These are phyloP conservation scores for Drosophila saltans DNA, from an alignment of 1,140 invertebrate species.

Conservation along the genomic window DNA sequence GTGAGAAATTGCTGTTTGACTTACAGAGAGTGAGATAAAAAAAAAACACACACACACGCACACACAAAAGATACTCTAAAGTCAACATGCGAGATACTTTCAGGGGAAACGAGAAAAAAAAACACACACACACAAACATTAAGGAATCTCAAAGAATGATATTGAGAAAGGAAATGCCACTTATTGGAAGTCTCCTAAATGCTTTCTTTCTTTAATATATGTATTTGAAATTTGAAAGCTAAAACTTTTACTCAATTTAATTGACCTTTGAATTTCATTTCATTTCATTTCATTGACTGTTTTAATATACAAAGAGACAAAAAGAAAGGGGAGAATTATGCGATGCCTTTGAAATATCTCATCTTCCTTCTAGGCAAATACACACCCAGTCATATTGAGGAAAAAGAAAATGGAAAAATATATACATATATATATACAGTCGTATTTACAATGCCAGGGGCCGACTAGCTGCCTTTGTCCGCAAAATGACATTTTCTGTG, in stretches of 20 bases:
- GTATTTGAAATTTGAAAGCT: not conserved
- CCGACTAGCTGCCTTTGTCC: constrained; percentile 65
- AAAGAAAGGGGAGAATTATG: constrained; percentile 61
- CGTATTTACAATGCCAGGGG: constrained; percentile 66
- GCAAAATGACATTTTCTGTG: constrained; percentile 79
- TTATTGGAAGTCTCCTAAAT: not conserved
- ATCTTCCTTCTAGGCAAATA: constrained; percentile 13
- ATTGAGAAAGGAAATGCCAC: no score
- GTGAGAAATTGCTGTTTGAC: not conserved
- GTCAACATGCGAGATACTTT: no score
- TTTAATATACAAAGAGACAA: not conserved
- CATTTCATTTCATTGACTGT: not conserved
- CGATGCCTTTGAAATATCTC: constrained; percentile 64
- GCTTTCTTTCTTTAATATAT: not conserved
- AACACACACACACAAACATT: no score
- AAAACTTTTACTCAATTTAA: not conserved
- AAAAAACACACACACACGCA: not conserved
- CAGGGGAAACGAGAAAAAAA: no score
- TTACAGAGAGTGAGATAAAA: no score
- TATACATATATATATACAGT: not conserved
- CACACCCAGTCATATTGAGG: constrained; percentile 20
- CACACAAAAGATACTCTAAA: not conserved
- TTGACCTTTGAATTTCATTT: constrained; percentile 3
- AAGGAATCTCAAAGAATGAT: no score
- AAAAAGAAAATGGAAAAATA: constrained; percentile 31